Percentiles rank a stretch among this genome's conserved stretches.
Conservation (phyloP, 23 tunicate species). For the Aplidium turbinatum region DNA sequence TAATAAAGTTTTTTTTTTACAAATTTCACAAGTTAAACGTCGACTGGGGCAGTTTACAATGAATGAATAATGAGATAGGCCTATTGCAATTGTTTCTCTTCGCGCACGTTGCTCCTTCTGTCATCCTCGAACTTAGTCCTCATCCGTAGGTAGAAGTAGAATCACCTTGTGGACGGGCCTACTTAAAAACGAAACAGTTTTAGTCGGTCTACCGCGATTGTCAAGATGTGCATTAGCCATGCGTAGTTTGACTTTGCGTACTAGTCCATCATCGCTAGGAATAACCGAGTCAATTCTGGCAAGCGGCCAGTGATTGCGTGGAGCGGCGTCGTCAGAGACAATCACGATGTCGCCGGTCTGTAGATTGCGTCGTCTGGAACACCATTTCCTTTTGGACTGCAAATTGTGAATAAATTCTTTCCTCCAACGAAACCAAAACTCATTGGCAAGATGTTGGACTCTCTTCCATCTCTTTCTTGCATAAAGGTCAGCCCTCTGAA, state of each 20-base stretch:
- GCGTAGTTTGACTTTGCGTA: constrained; percentile 7
- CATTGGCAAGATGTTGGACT: constrained; percentile 26
- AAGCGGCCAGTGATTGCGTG: constrained; percentile 18
- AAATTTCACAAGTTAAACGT: no score
- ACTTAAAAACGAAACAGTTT: not conserved
- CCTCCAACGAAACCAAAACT: constrained; percentile 33
- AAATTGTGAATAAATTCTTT: constrained; percentile 17
- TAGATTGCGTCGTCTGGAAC: not conserved
- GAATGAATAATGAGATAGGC: no score
- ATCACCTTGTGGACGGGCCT: constrained; percentile 25
- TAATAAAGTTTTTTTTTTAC: no score
- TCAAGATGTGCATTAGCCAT: not conserved
- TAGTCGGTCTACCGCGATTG: not conserved
- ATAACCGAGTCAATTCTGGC: not conserved
- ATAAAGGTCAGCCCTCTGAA: constrained; percentile 14
- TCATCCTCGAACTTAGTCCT: no score
- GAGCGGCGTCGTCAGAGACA: not conserved
- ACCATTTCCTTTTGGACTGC: constrained; percentile 1
- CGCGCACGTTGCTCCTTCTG: no score
- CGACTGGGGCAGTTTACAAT: no score
- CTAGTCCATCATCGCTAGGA: constrained; percentile 12
- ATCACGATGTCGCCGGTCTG: constrained; percentile 19
- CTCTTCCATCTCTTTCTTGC: constrained; percentile 10
- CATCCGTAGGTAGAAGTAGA: no score
- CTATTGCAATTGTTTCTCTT: no score